Evolutionary conservation across 2,888 invertebrate species (phyloP).

Genomic region (Epinotia nisella): DNA sequence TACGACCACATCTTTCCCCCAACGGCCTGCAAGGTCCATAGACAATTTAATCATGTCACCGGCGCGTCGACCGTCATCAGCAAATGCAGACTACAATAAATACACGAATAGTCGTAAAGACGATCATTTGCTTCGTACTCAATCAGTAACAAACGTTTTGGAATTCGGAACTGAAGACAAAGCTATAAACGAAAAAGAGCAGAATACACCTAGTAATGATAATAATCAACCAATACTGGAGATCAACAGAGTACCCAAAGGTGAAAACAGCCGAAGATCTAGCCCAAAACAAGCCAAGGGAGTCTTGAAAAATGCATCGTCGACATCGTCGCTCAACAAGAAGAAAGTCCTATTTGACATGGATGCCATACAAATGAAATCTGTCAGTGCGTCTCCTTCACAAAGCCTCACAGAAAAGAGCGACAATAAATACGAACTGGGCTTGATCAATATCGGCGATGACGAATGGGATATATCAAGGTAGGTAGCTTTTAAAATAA

Average conservation of each 20-base stretch:
- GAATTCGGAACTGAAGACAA: conserved; percentile 48
- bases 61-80: conserved; percentile 67
- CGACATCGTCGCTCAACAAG: conserved; percentile 83
- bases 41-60: conserved; percentile 73
- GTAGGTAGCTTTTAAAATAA: conserved; percentile 57
- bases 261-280: conserved; percentile 60
- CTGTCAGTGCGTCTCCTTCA: conserved; percentile 81
- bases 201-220: conserved; percentile 59
- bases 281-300: conserved; percentile 77
- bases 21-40: conserved; percentile 63
- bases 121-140: conserved; percentile 56
- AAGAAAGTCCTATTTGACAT: conserved; percentile 88
- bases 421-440: conserved; percentile 71
- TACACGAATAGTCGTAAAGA: conserved; percentile 54
- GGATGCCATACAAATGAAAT: conserved; percentile 83
- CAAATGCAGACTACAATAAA: conserved; percentile 59
- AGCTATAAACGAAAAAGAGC: conserved; percentile 45
- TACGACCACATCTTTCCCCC: conserved; percentile 48
- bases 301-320: conserved; percentile 85
- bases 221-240: conserved; percentile 62
- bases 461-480: conserved; percentile 84
- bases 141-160: conserved; percentile 61
- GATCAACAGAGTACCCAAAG: conserved; percentile 57
- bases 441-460: conserved; percentile 73
- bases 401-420: conserved; percentile 77